Evolutionary conservation across 2,888 invertebrate species (phyloP).

Genomic region (Drosophila barbarae): DNA sequence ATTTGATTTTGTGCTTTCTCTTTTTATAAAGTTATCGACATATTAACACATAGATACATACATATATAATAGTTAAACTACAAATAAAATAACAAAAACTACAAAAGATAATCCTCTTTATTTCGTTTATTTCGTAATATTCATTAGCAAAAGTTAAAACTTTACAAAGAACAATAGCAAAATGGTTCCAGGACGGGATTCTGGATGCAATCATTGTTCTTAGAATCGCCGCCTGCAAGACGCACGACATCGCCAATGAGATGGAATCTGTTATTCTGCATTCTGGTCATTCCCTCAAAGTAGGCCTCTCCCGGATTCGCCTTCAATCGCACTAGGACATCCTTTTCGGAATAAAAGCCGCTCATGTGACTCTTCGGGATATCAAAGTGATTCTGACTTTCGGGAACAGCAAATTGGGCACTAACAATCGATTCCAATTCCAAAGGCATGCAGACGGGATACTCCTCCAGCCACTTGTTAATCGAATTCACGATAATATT

Average conservation of each 20-base stretch:
- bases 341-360: neutral
- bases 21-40: no score
- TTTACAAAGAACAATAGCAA: conserved; percentile 18
- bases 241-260: conserved; percentile 31
- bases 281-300: conserved; percentile 28
- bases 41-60: no score
- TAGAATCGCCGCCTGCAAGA: neutral
- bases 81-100: no score
- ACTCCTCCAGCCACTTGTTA: conserved; percentile 27
- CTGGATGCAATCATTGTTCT: conserved; percentile 24
- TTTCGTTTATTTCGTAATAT: neutral
- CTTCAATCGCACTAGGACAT: conserved; percentile 21
- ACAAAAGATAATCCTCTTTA: no score
- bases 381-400: conserved; percentile 1
- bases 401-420: conserved; percentile 11
- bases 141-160: neutral
- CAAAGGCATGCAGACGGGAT: conserved; percentile 25
- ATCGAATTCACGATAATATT: conserved; percentile 13
- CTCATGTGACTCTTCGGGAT: neutral
- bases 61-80: no score
- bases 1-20: no score
- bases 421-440: conserved; percentile 17
- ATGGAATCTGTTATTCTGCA: neutral
- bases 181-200: conserved; percentile 19
- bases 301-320: conserved; percentile 21